Evolutionary conservation across 2,888 invertebrate species (phyloP).

Genomic region (Hydropsyche betteni): DNA sequence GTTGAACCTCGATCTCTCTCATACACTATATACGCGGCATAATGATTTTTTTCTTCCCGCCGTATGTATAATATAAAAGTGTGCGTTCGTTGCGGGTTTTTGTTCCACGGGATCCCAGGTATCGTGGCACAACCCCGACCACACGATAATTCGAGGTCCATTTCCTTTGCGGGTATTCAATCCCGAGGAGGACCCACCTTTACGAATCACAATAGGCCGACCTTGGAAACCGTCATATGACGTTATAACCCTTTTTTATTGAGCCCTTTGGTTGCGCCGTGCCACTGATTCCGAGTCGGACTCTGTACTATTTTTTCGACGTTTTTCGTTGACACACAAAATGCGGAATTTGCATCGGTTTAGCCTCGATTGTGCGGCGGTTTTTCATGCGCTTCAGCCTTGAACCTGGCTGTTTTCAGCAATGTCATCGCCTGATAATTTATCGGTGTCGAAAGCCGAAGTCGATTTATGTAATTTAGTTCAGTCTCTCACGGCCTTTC

Average conservation of each 20-base stretch:
- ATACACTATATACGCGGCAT: too few species aligned
- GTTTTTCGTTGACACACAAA: conserved; percentile 1
- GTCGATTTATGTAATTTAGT: conserved; percentile 25
- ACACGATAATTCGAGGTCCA: conserved; percentile 27
- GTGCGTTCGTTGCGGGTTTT: not conserved
- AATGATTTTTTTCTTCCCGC: too few species aligned
- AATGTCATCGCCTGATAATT: conserved; percentile 4
- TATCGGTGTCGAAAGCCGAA: not conserved
- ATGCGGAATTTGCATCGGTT: not conserved
- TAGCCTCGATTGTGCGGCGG: not conserved
- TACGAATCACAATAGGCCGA: conserved; percentile 22
- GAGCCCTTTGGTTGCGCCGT: not conserved
- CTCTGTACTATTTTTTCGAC: not conserved
- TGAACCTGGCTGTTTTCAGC: not conserved
- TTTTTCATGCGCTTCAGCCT: not conserved
- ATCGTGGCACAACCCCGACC: conserved; percentile 25
- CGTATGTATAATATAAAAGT: not conserved
- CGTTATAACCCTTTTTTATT: conserved; percentile 28
- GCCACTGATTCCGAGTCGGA: conserved; percentile 8
- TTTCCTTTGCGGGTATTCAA: conserved; percentile 31
- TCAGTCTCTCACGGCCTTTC: conserved; percentile 15
- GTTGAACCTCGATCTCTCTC: too few species aligned
- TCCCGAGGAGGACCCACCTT: conserved; percentile 19
- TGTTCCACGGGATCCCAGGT: conserved; percentile 26
- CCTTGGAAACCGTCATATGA: conserved; percentile 30